Evolutionary conservation across 2,113 vertebrate species (phyloP).

Genomic region (Recurvirostra avosetta): DNA sequence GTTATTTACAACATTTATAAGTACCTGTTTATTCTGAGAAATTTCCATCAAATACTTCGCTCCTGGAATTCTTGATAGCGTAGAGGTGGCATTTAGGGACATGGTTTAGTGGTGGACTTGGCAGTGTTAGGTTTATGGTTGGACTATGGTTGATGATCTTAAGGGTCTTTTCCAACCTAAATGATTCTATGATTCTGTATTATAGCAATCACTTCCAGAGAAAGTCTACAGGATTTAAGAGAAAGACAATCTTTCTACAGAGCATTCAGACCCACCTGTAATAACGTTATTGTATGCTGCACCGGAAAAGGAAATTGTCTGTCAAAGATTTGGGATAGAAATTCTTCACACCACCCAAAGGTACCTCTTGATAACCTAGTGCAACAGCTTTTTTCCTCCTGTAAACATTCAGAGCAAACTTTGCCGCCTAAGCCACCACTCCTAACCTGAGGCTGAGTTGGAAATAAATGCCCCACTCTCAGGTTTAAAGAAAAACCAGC

Average conservation of each 20-base stretch:
- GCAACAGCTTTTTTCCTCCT: not conserved
- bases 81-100: not conserved
- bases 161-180: not conserved
- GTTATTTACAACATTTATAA: not conserved
- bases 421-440: not conserved
- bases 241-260: not conserved
- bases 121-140: not conserved
- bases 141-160: not conserved
- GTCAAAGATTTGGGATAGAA: not conserved
- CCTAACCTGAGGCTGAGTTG: constrained; percentile 34
- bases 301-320: constrained; percentile 7
- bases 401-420: constrained; percentile 12
- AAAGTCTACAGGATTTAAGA: not conserved
- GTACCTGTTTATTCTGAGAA: not conserved
- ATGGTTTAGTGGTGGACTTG: not conserved
- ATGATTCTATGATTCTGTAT: not conserved
- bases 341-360: not conserved
- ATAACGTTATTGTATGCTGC: not conserved
- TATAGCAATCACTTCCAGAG: not conserved
- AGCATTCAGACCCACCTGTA: not conserved
- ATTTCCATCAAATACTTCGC: not conserved
- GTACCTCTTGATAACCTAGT: not conserved
- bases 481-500: constrained; percentile 55
- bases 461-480: constrained; percentile 31
- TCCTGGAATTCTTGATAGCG: not conserved